These are phyloP conservation scores for Acanthosepion pharaonis DNA, from an alignment of 2,888 invertebrate species.

Conservation along the genomic window DNA sequence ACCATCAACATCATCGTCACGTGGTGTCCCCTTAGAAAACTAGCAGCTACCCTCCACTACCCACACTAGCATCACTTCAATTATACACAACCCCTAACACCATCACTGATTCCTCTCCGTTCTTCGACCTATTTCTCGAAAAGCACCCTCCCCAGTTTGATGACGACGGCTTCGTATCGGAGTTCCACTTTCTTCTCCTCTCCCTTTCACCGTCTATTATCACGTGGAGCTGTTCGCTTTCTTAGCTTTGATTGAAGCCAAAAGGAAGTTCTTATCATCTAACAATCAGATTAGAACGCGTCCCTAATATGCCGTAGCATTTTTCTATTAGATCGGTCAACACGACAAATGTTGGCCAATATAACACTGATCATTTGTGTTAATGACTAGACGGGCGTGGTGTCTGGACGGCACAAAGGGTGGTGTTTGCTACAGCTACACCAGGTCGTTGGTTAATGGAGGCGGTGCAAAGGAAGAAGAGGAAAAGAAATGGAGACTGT, in stretches of 20 bases:
- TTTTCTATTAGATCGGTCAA: slow-evolving; percentile 33
- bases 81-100: not conserved
- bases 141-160: not conserved
- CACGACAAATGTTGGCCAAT: not conserved
- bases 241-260: not conserved
- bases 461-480: too few species aligned
- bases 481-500: accelerated
- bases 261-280: not conserved
- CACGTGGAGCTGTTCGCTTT: not conserved
- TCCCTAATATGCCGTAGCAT: slow-evolving; percentile 33
- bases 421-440: not conserved
- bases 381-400: slow-evolving; percentile 24
- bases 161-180: not conserved
- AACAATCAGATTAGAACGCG: not conserved
- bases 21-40: not conserved
- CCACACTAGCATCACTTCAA: not conserved
- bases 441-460: not conserved
- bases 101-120: not conserved
- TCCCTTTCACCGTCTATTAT: not conserved
- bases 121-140: not conserved
- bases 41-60: too few species aligned
- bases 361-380: not conserved
- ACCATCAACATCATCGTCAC: not conserved
- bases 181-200: not conserved
- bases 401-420: not conserved